A percentile compares a stretch with the other conserved stretches of the same genome.
Conservation (phyloP, 1,140 invertebrate genomes). For the Hyles euphorbiae region DNA sequence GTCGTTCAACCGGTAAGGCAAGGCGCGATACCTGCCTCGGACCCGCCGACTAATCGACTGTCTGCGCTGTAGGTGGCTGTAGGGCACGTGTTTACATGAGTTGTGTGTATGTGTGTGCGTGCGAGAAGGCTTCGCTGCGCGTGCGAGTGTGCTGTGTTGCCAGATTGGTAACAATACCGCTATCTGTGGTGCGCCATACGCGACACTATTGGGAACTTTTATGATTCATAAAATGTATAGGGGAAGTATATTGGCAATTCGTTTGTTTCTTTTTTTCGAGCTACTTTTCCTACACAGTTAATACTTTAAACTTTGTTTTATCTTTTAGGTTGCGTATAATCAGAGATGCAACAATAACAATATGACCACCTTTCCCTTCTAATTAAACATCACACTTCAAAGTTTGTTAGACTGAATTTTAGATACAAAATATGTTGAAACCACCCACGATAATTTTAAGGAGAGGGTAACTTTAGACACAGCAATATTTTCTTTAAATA, state of each 20-base stretch:
- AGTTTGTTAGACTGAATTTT: too few species aligned
- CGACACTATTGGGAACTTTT: too few species aligned
- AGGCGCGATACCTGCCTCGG: slow-evolving; percentile 36
- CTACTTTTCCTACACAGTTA: too few species aligned
- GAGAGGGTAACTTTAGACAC: background rate
- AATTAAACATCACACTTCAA: too few species aligned
- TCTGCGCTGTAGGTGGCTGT: slow-evolving; percentile 31
- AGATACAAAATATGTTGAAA: too few species aligned
- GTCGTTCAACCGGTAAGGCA: slow-evolving; percentile 37
- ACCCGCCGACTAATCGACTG: slow-evolving; percentile 43
- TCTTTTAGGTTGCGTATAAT: too few species aligned
- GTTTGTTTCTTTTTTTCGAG: background rate
- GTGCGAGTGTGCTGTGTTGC: slow-evolving; percentile 30
- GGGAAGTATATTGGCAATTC: background rate
- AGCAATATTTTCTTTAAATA: slow-evolving; percentile 11
- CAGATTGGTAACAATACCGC: slow-evolving; percentile 11
- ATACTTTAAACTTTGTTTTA: too few species aligned
- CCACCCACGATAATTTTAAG: background rate
- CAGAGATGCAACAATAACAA: too few species aligned
- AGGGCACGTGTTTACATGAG: slow-evolving; percentile 28
- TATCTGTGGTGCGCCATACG: background rate
- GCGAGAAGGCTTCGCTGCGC: slow-evolving; percentile 34
- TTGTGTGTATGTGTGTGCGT: slow-evolving; percentile 30
- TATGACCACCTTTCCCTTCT: too few species aligned
- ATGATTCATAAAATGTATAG: too few species aligned